Evolutionary conservation across 1,140 invertebrate species (phyloP).

Genomic region (Steinernema khuongi): DNA sequence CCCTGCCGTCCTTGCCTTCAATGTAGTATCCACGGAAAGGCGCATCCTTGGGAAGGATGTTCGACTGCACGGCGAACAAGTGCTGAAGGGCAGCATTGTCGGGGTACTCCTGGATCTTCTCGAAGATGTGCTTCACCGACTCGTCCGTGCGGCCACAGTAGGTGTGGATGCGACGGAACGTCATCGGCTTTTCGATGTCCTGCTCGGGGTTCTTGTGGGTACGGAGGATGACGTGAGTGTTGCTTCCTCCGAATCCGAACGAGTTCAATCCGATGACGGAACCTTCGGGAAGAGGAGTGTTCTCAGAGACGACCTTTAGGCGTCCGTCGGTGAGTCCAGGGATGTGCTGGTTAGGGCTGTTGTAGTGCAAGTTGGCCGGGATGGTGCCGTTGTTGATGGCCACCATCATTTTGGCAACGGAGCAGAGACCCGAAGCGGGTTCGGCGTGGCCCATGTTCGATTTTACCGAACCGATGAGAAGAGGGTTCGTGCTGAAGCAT

Average conservation of each 20-base stretch:
- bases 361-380: conserved; percentile 82
- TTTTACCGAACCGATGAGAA: conserved; percentile 89
- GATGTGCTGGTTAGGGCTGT: conserved; percentile 78
- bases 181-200: conserved; percentile 53
- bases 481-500: conserved; percentile 65
- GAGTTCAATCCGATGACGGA: conserved; percentile 77
- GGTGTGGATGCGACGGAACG: conserved; percentile 68
- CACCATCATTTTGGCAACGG: conserved; percentile 64
- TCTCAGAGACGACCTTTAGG: conserved; percentile 76
- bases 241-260: conserved; percentile 94
- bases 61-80: conserved; percentile 52
- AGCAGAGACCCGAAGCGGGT: conserved; percentile 75
- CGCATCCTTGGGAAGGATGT: conserved; percentile 55
- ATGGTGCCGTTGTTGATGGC: conserved; percentile 81
- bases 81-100: conserved; percentile 49
- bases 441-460: conserved; percentile 97
- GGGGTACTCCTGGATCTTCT: conserved; percentile 65
- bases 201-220: conserved; percentile 35
- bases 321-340: conserved; percentile 77
- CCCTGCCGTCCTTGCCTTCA: conserved; percentile 54
- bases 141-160: conserved; percentile 79
- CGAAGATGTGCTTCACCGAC: conserved; percentile 67
- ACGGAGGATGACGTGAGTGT: conserved; percentile 77
- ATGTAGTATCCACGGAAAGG: conserved; percentile 50
- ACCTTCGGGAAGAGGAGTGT: conserved; percentile 75